Evolutionary conservation across 1,140 invertebrate species (phyloP), one percentile per base, ranked within the genome.

Genomic region (Rhyacophila brunnea): DNA sequence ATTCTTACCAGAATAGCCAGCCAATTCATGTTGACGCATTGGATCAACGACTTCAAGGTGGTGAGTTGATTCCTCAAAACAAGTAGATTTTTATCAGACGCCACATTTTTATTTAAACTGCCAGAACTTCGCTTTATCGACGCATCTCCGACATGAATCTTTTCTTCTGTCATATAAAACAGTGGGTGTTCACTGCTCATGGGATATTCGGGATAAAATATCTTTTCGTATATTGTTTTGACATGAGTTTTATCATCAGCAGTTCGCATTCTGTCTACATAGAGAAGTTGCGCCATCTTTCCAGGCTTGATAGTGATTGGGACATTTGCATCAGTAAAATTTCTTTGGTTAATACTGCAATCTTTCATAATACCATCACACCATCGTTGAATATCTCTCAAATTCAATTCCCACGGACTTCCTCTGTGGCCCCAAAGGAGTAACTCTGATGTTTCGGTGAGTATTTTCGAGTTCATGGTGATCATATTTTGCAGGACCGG

Each of bases 381-480:
- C 95, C 95, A 99, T 65, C 96, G 85, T 35, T 90, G 88, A 52
- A 99, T 80, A 73, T 99, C 98, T 67, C 98, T 81, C 28, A 99
- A 77, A 80, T 99, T 99, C 74, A 98, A 94, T 74, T 99, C 97
- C 89, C 93, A 99, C 0, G 95, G 95, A 1, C 88, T 84, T 5
- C 95, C 94, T 70, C 77, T 81, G 58, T 85, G 80, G 1, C 87
- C 91, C 83, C 89, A 95, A 19, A 72, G 68, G 62, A 84, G 79
- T 32, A 79, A 66, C 20, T 83, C 72, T 34, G 87, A 82, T 47
- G 86, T 84, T 65, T 87, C 82, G 42, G 79, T 69, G 7, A 83
- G 77, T 9, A 96, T 75, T 74, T 77, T 77, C 49, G 82, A 79
- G 66, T 94, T 96, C 67, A 98, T 96, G 23, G 79, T 67, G 0